These are phyloP conservation scores for Pseudobourletiella spinata DNA, from an alignment of 1,140 invertebrate species.

Conservation along the genomic window DNA sequence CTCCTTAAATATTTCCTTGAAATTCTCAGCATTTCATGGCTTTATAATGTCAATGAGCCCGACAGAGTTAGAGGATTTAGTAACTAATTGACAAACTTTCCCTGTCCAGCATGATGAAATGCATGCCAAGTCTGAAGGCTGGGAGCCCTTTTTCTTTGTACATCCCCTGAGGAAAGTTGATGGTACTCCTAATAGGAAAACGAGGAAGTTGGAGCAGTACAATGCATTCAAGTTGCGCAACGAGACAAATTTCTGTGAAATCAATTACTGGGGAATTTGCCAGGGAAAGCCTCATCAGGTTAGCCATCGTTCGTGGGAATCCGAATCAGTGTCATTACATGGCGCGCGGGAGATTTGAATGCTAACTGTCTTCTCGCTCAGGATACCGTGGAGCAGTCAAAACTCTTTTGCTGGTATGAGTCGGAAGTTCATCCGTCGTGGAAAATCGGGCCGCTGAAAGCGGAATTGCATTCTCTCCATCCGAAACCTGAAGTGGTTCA, in stretches of 20 bases:
- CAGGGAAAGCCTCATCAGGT: not conserved
- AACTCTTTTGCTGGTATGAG: constrained; percentile 16
- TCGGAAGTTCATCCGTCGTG: not conserved
- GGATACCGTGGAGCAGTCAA: constrained; percentile 10
- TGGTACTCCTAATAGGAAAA: not conserved
- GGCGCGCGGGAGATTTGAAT: not conserved
- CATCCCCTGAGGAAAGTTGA: not conserved
- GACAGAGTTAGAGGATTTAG: not conserved
- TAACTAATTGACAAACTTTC: not conserved
- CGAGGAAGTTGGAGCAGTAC: not conserved
- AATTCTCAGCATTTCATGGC: not conserved
- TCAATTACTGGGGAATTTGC: not conserved
- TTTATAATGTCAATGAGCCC: no score
- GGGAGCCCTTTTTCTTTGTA: not conserved
- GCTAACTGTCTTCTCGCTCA: no score
- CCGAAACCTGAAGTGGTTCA: not conserved
- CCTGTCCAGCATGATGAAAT: not conserved
- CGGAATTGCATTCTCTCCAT: not conserved
- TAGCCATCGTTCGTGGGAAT: not conserved
- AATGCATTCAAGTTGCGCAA: not conserved
- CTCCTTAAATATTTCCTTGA: not conserved
- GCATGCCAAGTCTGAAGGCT: not conserved
- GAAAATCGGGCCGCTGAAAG: constrained; percentile 6
- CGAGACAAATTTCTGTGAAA: not conserved
- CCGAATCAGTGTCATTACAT: not conserved